Base-by-base conservation (phyloP, 2,797 vertebrate species). In the Micromesistius poutassou region DNA sequence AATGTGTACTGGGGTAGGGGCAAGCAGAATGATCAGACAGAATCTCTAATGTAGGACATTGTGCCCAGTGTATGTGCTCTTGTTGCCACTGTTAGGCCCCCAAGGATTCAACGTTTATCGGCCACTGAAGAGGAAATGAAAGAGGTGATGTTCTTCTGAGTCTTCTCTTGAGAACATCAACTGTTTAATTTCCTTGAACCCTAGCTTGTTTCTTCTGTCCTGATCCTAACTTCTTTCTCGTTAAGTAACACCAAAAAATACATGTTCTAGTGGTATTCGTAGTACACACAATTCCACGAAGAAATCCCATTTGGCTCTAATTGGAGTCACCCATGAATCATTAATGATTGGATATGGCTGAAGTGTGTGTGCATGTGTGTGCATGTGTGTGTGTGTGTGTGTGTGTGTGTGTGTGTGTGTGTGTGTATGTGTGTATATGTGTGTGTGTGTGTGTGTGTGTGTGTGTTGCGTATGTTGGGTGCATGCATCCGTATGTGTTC, bases 251-350 rank as follows among this genome's bases (percentile, higher is more conserved):
- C 13, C 16, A 46, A 46, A 14, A 55, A 55, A 22, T 4, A 22
- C 4, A n/a, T 1, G 42, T n/a, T 16, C 50, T 8, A 6, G 50
- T 22, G n/a, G 22, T 8, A 55, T 55, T 6, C 22, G 42, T 50
- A 14, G 16, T 50, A 78, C 30, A 62, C 35, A 72, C 30, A 81
- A 83, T 83, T 76, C 83, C 71, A 79, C 74, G 74, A 33, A 74
- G 40, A 30, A 31, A 40, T 86, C 78, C 79, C 77, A 40, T 38
- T 75, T 86, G 80, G 55, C 28, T 33, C 71, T 46, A 70, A 81
- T 78, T 77, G 80, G 84, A 81, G 5, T 79, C 81, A 30, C 82
- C 78, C 38, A 80, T 82, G 82, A 89, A 78, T 88, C 83, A 87
- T 83, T 78, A 83, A 42, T 82, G 78, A 70, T 28, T 30, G 73